Evolutionary conservation across 2,888 invertebrate species (phyloP).

Genomic region (Imbricaverruca yamaguchii): DNA sequence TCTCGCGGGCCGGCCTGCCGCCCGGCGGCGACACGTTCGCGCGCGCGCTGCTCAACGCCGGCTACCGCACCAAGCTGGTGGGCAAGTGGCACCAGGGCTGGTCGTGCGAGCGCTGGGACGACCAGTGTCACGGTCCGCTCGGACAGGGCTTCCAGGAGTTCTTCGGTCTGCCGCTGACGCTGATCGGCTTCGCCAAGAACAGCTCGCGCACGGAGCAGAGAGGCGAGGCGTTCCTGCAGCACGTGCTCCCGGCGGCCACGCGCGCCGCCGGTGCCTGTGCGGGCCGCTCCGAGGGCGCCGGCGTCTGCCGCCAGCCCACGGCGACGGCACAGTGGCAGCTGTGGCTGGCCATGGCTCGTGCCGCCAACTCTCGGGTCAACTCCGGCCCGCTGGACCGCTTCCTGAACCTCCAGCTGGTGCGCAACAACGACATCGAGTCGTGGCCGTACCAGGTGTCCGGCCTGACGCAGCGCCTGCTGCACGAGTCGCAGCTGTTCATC

Average conservation of each 20-base stretch:
- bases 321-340: too few species aligned
- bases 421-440: conserved; percentile 43
- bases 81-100: conserved; percentile 48
- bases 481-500: conserved; percentile 37
- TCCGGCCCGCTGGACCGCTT: conserved; percentile 37
- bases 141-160: conserved; percentile 44
- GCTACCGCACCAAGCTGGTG: conserved; percentile 42
- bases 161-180: conserved; percentile 37
- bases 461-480: conserved; percentile 41
- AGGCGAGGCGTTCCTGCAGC: too few species aligned
- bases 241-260: too few species aligned
- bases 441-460: conserved; percentile 44
- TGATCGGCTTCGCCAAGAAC: too few species aligned
- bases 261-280: too few species aligned
- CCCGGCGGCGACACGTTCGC: conserved; percentile 44
- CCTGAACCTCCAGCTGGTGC: conserved; percentile 35
- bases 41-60: conserved; percentile 41
- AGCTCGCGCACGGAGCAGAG: too few species aligned
- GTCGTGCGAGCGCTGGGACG: conserved; percentile 36
- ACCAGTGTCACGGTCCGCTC: conserved; percentile 40
- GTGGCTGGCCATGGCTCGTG: too few species aligned
- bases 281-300: too few species aligned
- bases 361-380: neutral
- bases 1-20: conserved; percentile 42
- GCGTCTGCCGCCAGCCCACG: too few species aligned